phyloP scores from a whole-genome alignment of 2,797 vertebrate genomes.

The Chromobotia macracanthus region DNA sequence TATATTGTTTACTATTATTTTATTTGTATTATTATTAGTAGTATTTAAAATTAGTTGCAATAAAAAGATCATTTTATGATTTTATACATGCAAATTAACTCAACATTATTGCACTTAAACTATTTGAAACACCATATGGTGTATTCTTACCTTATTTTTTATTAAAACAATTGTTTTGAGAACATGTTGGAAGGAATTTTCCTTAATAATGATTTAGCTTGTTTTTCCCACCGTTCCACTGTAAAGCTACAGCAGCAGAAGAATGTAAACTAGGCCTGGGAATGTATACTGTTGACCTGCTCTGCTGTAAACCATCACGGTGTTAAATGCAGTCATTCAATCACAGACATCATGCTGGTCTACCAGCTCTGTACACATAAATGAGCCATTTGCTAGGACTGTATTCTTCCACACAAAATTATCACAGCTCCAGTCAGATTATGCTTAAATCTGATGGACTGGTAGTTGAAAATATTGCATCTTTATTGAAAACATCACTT shows the following conservation, averaged over 20 bases:
- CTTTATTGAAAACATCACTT: background rate
- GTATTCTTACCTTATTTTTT: too few species aligned
- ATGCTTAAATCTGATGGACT: background rate
- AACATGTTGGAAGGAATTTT: background rate
- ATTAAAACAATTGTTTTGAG: background rate
- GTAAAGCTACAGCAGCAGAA: background rate
- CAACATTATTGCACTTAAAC: too few species aligned
- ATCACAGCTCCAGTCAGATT: background rate
- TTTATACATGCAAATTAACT: too few species aligned
- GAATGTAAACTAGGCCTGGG: slow-evolving; percentile 9
- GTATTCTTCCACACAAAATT: slow-evolving; percentile 25
- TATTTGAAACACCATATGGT: too few species aligned
- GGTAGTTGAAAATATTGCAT: background rate
- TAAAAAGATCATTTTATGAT: too few species aligned
- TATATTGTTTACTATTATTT: background rate
- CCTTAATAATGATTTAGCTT: background rate
- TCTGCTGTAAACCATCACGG: slow-evolving; percentile 13
- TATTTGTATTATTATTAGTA: background rate
- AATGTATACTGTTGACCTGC: slow-evolving; percentile 12
- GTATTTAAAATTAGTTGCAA: too few species aligned
- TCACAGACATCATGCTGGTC: slow-evolving; percentile 43
- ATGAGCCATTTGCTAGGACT: slow-evolving; percentile 50
- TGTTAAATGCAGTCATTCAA: slow-evolving; percentile 17
- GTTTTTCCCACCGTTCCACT: background rate
- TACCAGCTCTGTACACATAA: slow-evolving; percentile 54